Evolutionary conservation across 2,888 invertebrate species (phyloP), one percentile per base, ranked within the genome.

Genomic region (Nemapogon koenigi): DNA sequence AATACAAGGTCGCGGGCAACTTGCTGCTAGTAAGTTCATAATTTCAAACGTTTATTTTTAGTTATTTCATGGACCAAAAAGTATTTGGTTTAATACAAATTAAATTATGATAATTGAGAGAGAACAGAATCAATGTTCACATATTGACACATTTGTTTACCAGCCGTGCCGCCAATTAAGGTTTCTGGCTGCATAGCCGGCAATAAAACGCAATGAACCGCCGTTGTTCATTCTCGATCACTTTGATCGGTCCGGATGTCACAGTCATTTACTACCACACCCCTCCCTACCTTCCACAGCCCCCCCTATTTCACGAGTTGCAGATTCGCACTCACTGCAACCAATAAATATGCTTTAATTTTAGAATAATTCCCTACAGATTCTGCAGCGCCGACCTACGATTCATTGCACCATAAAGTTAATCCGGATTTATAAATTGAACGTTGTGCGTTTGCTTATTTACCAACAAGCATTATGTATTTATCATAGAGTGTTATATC

Each of bases 191-290:
- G 7, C n/a, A 13, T 17, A 19, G 19, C 18, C 33, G 33, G 33
- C 33, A 33, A 33, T 33, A 33, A 33, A 33, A 33, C 33, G 33
- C 33, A 33, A 19, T 19, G 33, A 33, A 19, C 33, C 31, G 31
- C 31, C 33, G 14, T 19, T 59, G 55, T 53, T 50, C 55, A 54
- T 59, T 60, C 56, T 53, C 64, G 56, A 69, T 72, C 64, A 64
- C 71, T 73, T 72, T 73, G 71, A 73, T 72, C 71, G 62, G 28
- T 54, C 62, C 19, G 69, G 67, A 65, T 68, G 72, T 71, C 72
- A 57, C 62, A 60, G 58, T 57, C 61, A 59, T 64, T 62, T 50
- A 52, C 50, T 52, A 56, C 56, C 55, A 55, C 56, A 58, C 57
- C 33, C 18, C 33, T 30, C 30, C 30, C 30, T 19, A 10, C 10